phyloP scores from a whole-genome alignment of 2,797 vertebrate genomes.

The Myripristis jacobus region DNA sequence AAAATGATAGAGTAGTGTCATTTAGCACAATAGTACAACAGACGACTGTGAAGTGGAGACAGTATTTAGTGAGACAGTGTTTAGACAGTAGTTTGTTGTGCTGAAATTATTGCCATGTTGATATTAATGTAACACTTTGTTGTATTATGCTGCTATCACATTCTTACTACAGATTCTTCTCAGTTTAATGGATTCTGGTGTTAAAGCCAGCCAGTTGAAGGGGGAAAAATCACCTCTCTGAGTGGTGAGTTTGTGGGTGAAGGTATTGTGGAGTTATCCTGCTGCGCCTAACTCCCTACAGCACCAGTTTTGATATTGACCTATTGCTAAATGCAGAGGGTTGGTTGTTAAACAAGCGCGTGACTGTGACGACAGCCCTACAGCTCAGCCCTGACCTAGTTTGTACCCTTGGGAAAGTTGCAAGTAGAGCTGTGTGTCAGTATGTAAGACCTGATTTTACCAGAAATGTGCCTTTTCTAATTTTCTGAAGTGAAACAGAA shows the following conservation, averaged over 20 bases:
- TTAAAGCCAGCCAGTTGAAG: too few relatives aligned
- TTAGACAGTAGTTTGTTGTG: too few relatives aligned
- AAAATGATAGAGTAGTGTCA: too few relatives aligned
- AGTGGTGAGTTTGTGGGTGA: background rate
- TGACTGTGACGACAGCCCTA: slow-evolving; percentile 1
- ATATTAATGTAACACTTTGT: too few relatives aligned
- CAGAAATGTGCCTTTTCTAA: background rate
- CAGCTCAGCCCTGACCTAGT: slow-evolving; percentile 38
- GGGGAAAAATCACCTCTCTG: background rate
- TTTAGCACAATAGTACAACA: too few relatives aligned
- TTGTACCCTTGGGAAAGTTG: slow-evolving; percentile 1
- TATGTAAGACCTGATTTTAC: slow-evolving; percentile 4
- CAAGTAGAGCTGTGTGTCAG: slow-evolving; percentile 22
- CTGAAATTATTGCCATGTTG: too few relatives aligned
- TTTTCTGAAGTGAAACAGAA: background rate
- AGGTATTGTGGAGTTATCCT: background rate
- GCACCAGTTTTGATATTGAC: background rate
- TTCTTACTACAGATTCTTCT: too few relatives aligned
- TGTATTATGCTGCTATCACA: too few relatives aligned
- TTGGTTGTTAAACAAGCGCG: slow-evolving; percentile 7
- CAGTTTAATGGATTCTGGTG: too few relatives aligned
- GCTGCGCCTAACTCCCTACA: background rate
- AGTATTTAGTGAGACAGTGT: too few relatives aligned
- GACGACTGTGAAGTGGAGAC: too few relatives aligned
- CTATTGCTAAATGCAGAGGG: background rate